Evolutionary conservation across 2,113 vertebrate genomes (phyloP).

Genomic region (Phyllostomus discolor): DNA sequence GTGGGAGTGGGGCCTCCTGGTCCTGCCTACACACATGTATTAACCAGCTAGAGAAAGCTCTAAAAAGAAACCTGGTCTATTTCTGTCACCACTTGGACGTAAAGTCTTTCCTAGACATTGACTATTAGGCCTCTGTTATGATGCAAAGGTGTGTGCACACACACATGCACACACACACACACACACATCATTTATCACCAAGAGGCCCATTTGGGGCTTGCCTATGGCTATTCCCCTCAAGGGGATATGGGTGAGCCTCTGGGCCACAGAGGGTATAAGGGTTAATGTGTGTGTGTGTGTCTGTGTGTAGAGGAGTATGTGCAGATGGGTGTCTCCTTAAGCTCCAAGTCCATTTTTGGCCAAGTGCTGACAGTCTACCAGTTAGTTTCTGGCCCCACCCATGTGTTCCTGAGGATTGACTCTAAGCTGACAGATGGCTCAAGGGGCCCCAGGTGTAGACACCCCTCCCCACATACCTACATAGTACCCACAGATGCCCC

Average conservation of each 20-base stretch:
- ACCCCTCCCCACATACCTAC: background rate
- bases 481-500: background rate
- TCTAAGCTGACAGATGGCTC: background rate
- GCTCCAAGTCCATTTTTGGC: background rate
- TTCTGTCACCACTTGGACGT: conserved; percentile 18
- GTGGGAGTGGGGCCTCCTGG: background rate
- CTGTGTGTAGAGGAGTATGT: too few species aligned
- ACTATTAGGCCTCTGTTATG: background rate
- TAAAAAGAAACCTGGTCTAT: background rate
- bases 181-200: background rate
- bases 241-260: background rate
- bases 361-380: background rate
- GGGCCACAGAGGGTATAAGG: fast-evolving
- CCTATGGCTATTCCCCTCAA: background rate
- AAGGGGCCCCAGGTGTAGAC: background rate
- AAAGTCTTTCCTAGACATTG: conserved; percentile 38
- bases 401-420: background rate
- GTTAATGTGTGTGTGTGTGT: fast-evolving
- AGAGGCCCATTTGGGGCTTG: background rate
- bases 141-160: background rate
- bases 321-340: background rate
- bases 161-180: too few species aligned
- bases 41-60: background rate
- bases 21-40: background rate
- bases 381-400: background rate